Conservation (phyloP, 2,113 vertebrate genomes). For the Dicentrarchus labrax region DNA sequence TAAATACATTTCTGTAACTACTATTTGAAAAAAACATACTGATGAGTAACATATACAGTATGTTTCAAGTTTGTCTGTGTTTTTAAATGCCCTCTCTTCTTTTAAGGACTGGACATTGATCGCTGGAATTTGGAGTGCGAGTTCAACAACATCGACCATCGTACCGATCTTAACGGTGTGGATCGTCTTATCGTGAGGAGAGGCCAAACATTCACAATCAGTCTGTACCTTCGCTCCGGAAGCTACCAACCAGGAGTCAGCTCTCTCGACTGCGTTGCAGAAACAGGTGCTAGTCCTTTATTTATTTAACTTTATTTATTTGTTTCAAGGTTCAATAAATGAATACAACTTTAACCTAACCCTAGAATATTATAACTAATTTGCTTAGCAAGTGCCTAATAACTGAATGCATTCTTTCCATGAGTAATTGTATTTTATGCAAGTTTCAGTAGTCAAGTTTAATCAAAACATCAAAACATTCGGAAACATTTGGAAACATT, state of each 20-base stretch:
- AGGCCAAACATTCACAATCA: slow-evolving; percentile 89
- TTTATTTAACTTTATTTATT: too few relatives aligned
- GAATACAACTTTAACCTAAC: too few relatives aligned
- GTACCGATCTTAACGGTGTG: slow-evolving; percentile 84
- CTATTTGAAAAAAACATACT: background rate
- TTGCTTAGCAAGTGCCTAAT: background rate
- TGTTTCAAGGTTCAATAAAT: too few relatives aligned
- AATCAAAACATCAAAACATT: background rate
- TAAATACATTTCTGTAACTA: background rate
- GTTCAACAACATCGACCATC: slow-evolving; percentile 89
- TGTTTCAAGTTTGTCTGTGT: background rate
- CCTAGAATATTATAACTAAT: background rate
- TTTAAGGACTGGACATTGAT: slow-evolving; percentile 87
- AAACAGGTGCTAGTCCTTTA: slow-evolving; percentile 85
- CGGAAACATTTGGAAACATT: too few relatives aligned
- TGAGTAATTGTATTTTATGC: background rate
- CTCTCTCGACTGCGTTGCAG: slow-evolving; percentile 82
- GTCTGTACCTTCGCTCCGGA: slow-evolving; percentile 86
- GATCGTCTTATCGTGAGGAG: slow-evolving; percentile 89
- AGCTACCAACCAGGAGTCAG: slow-evolving; percentile 84
- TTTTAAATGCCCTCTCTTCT: background rate
- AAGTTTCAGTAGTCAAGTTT: background rate
- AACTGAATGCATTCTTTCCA: background rate
- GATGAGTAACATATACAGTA: too few relatives aligned
- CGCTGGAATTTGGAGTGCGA: slow-evolving; percentile 87